Evolutionary conservation across 2,113 vertebrate species (phyloP), one percentile per base, ranked within the genome.

Genomic region (Struthidea cinerea): DNA sequence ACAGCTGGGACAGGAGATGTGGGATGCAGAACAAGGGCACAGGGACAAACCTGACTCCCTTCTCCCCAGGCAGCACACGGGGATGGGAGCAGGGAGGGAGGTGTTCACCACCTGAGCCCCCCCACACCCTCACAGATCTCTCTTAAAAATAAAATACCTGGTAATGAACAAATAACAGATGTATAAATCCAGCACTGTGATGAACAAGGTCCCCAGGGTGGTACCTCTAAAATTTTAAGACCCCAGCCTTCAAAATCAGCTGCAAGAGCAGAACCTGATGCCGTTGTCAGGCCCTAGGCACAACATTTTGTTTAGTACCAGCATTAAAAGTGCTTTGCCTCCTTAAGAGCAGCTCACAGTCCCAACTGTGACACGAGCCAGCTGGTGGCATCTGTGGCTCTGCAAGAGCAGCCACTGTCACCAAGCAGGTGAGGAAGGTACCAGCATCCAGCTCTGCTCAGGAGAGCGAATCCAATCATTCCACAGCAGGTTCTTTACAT

Each of bases 101-200:
- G 35, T 37, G 63, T 14, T 78, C 77, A 47, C 5, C 50, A 47
- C 7, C 13, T 16, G 11, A 85, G 26, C 47, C 32, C 37, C 41
- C 15, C 47, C 22, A 6, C 3, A 12, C 52, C 30, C 69, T 41
- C 35, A 3, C 12, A 55, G 28, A 5, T 1, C 4, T 0, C 20
- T 14, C 77, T 20, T 23, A 35, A 33, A 37, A 11, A 52, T 37
- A 28, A 49, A 46, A 1, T 6, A 30, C 0, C 44, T 46, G 33
- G 7, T 46, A 50, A 17, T 0, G 3, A 59, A 23, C 6, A 11
- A 21, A 1, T 4, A 26, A 17, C 2, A 50, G 61, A 35, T 27
- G 23, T 1, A 26, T 13, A 46, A 65, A 18, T 12, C 19, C 83
- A 35, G 73, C 8, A 16, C 0, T 7, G 61, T 35, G 28, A 17